A percentile compares a stretch with the other conserved stretches of the same genome.
Evolutionary conservation across 1,140 invertebrate species (phyloP).

Genomic region (Drosophila ananassae): DNA sequence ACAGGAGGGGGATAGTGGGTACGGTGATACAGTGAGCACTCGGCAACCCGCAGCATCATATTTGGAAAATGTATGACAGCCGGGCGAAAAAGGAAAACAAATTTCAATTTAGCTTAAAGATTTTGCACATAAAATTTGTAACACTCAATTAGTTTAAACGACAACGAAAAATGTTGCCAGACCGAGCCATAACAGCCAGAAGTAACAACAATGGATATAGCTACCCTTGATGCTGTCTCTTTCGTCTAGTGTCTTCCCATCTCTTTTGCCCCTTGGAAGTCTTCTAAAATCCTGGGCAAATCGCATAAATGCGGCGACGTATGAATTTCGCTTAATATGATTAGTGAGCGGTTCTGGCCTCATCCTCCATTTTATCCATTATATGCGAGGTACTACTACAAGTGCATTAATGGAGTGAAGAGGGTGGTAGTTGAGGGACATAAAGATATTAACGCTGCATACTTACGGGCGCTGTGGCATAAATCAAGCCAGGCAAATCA

Average conservation of each 20-base stretch:
- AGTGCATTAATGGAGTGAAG: conserved; percentile 53
- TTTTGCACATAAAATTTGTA: conserved; percentile 83
- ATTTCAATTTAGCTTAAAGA: conserved; percentile 82
- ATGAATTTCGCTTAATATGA: conserved; percentile 83
- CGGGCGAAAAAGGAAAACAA: conserved; percentile 62
- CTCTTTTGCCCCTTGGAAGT: conserved; percentile 37
- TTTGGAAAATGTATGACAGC: conserved; percentile 64
- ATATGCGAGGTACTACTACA: conserved; percentile 47
- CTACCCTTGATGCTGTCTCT: conserved; percentile 20
- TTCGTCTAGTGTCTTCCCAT: not conserved
- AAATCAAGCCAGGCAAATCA: conserved; percentile 63
- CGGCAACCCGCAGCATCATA: conserved; percentile 61
- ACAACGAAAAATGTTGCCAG: conserved; percentile 75
- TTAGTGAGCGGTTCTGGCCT: conserved; percentile 54
- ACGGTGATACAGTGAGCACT: not conserved
- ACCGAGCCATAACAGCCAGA: conserved; percentile 31
- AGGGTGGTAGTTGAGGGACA: conserved; percentile 35
- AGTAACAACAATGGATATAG: conserved; percentile 44
- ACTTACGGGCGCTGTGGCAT: conserved; percentile 71
- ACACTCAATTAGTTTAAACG: conserved; percentile 83
- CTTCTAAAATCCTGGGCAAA: conserved; percentile 46
- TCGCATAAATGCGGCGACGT: conserved; percentile 80
- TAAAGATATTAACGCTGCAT: conserved; percentile 78
- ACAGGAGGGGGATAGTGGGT: conserved; percentile 10
- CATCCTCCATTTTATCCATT: conserved; percentile 18